Conservation (phyloP, 2,113 vertebrate genomes). For the Synchiropus splendidus region DNA sequence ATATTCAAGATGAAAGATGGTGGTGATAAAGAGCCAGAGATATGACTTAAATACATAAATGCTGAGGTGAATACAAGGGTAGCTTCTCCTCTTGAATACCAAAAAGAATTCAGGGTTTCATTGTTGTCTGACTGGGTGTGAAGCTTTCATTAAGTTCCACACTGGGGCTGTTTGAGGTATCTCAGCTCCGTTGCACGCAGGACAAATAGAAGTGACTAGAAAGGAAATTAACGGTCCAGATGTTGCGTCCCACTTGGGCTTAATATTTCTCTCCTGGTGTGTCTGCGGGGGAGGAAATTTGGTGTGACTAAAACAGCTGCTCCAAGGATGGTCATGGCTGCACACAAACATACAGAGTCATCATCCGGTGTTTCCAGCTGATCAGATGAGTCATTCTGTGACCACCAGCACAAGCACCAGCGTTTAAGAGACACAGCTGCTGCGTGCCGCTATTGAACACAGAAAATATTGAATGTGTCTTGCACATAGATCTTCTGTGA, state of each 20-base stretch:
- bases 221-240: conserved; percentile 22
- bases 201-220: conserved; percentile 4
- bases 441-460: too few relatives aligned
- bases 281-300: conserved; percentile 7
- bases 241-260: conserved; percentile 15
- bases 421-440: too few relatives aligned
- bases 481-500: too few relatives aligned
- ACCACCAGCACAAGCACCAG: too few relatives aligned
- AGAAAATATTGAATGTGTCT: too few relatives aligned
- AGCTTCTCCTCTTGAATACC: conserved; percentile 5
- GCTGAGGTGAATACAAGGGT: conserved; percentile 18
- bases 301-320: conserved; percentile 31
- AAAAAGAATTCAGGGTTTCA: conserved; percentile 36
- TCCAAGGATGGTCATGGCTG: conserved; percentile 5
- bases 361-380: too few relatives aligned
- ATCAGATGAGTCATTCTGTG: too few relatives aligned
- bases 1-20: background rate
- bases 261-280: conserved; percentile 26
- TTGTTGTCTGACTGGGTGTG: conserved; percentile 38
- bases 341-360: too few relatives aligned
- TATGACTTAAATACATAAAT: conserved; percentile 43
- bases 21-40: conserved; percentile 18
- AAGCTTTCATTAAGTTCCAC: conserved; percentile 45
- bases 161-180: conserved; percentile 26
- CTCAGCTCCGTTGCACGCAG: conserved; percentile 9